These are phyloP conservation scores for Drosophila monieri DNA, from an alignment of 2,888 invertebrate species.

Conservation along the genomic window DNA sequence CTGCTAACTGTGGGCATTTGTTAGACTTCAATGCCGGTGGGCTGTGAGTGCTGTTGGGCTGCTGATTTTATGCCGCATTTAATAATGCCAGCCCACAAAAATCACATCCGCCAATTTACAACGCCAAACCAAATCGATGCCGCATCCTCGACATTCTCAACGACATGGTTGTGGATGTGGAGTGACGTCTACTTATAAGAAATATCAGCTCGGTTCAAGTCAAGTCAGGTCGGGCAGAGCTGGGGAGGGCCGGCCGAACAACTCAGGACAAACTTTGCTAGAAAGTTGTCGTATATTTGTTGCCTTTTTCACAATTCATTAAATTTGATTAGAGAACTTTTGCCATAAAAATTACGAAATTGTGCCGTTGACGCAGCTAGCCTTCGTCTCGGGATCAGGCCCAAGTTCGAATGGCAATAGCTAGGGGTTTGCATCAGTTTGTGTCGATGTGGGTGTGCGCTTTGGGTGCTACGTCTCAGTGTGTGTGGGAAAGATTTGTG, in stretches of 20 bases:
- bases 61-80: constrained; percentile 79
- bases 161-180: constrained; percentile 8
- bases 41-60: constrained; percentile 27
- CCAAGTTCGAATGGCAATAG: constrained; percentile 26
- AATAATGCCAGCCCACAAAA: constrained; percentile 78
- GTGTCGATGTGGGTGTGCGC: not conserved
- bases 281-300: constrained; percentile 79
- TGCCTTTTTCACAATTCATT: constrained; percentile 80
- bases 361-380: constrained; percentile 78
- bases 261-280: constrained; percentile 72
- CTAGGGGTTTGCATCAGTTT: not conserved
- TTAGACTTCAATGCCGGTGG: constrained; percentile 65
- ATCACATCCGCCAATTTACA: constrained; percentile 78
- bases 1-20: constrained; percentile 74
- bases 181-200: constrained; percentile 73
- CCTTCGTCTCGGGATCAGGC: constrained; percentile 55
- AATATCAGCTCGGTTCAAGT: constrained; percentile 50
- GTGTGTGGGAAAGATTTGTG: constrained; percentile 62
- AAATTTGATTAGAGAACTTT: constrained; percentile 81
- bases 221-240: constrained; percentile 11
- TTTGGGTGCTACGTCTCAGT: not conserved
- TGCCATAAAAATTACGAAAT: constrained; percentile 81
- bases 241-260: constrained; percentile 14
- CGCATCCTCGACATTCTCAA: constrained; percentile 38
- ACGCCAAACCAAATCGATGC: constrained; percentile 70